Percentiles rank a stretch among this genome's conserved stretches.
Evolutionary conservation across 2,797 vertebrate genomes (phyloP).

Genomic region (Craterocephalus amniculus): DNA sequence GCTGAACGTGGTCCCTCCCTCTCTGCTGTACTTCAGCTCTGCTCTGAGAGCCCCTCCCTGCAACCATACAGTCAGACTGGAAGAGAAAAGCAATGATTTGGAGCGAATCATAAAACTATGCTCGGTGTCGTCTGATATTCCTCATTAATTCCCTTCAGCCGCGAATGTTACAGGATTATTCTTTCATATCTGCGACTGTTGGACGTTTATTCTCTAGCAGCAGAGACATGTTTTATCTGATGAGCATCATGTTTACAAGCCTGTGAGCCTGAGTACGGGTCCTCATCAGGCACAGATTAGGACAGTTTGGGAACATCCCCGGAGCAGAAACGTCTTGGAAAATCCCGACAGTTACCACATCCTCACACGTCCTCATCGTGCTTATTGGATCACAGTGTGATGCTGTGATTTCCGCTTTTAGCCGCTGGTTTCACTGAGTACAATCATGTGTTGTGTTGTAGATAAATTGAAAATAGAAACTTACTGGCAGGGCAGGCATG

Average conservation of each 20-base stretch:
- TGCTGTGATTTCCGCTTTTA: too few relatives aligned
- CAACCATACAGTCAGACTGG: neutral
- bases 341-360: neutral
- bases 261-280: neutral
- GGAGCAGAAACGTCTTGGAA: neutral
- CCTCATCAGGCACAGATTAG: neutral
- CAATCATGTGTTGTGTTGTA: neutral
- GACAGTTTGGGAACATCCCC: neutral
- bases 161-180: neutral
- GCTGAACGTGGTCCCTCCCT: too few relatives aligned
- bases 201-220: neutral
- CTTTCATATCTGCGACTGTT: neutral
- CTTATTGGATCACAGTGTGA: neutral
- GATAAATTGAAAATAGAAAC: constrained; percentile 59
- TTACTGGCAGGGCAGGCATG: constrained; percentile 94
- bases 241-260: neutral
- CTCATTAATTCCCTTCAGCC: neutral
- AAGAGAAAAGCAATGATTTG: neutral
- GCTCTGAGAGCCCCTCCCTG: neutral
- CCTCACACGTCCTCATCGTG: neutral
- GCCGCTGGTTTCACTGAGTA: neutral
- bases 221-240: neutral
- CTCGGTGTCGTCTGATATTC: neutral
- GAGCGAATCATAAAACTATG: neutral
- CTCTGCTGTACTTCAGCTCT: neutral